phyloP scores from a whole-genome alignment of 2,113 vertebrate genomes.

The Saimiri boliviensis region DNA sequence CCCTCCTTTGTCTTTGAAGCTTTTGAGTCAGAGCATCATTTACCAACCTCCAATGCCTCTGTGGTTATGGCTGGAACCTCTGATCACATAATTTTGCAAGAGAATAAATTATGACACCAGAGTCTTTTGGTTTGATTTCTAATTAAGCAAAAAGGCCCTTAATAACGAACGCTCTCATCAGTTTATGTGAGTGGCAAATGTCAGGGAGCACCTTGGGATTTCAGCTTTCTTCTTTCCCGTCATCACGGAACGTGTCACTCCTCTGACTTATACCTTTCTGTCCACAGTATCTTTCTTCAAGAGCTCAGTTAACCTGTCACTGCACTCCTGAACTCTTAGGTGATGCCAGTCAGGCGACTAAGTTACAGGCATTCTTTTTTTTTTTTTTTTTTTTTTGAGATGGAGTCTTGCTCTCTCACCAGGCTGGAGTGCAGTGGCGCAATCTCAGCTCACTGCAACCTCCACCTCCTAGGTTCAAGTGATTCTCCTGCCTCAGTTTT shows the following conservation, averaged over 20 bases:
- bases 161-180: background rate
- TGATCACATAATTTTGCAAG: slow-evolving; percentile 13
- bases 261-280: background rate
- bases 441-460: too few species aligned
- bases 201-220: background rate
- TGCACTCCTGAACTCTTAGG: background rate
- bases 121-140: slow-evolving; percentile 55
- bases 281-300: background rate
- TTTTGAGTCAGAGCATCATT: slow-evolving; percentile 22
- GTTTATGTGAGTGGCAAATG: background rate
- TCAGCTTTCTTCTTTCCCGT: background rate
- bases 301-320: background rate
- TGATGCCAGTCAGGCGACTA: background rate
- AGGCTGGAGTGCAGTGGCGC: too few species aligned
- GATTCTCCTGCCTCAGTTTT: too few species aligned
- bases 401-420: too few species aligned
- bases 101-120: slow-evolving; percentile 52
- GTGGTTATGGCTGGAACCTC: background rate
- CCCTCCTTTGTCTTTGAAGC: slow-evolving; percentile 31
- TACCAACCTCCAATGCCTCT: background rate
- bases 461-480: too few species aligned
- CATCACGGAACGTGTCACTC: background rate
- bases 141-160: slow-evolving; percentile 51
- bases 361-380: background rate
- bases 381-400: too few species aligned